A percentile compares a stretch with the other conserved stretches of the same genome.
Conservation (phyloP, 2,888 invertebrate species). For the Papilio elwesi region DNA sequence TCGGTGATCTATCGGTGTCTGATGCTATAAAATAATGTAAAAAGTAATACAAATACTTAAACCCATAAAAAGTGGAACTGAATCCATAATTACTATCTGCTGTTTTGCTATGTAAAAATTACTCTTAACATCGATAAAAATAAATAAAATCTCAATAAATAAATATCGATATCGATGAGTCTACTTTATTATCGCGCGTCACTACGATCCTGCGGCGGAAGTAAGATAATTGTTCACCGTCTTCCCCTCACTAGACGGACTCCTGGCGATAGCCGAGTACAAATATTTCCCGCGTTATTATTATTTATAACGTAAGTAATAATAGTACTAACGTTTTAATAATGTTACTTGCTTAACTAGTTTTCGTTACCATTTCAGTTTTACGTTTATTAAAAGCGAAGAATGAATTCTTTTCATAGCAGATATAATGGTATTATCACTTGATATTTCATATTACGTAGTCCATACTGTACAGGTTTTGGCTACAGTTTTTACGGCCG, state of each 20-base stretch:
- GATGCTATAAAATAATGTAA: no score
- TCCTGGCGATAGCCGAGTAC: conserved; percentile 52
- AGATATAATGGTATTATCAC: no score
- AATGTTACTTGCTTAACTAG: conserved; percentile 26
- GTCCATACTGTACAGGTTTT: no score
- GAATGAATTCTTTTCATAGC: no score
- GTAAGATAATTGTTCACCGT: conserved; percentile 78
- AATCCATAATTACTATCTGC: no score
- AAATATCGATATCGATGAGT: conserved; percentile 52
- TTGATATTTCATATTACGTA: no score
- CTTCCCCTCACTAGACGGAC: conserved; percentile 73
- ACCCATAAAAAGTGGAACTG: no score
- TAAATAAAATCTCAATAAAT: neutral
- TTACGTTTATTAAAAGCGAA: neutral
- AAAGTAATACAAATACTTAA: no score
- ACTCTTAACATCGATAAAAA: no score
- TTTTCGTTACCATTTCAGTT: conserved; percentile 13
- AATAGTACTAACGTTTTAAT: conserved; percentile 12
- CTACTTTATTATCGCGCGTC: conserved; percentile 44
- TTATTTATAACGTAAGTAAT: conserved; percentile 30
- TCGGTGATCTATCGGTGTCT: no score
- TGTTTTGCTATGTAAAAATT: no score
- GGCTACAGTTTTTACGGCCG: no score
- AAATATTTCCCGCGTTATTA: conserved; percentile 48
- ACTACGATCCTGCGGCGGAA: conserved; percentile 73